Evolutionary conservation across 2,797 vertebrate genomes (phyloP), one percentile per base, ranked within the genome.

Genomic region (Spinibarbus caldwelli): DNA sequence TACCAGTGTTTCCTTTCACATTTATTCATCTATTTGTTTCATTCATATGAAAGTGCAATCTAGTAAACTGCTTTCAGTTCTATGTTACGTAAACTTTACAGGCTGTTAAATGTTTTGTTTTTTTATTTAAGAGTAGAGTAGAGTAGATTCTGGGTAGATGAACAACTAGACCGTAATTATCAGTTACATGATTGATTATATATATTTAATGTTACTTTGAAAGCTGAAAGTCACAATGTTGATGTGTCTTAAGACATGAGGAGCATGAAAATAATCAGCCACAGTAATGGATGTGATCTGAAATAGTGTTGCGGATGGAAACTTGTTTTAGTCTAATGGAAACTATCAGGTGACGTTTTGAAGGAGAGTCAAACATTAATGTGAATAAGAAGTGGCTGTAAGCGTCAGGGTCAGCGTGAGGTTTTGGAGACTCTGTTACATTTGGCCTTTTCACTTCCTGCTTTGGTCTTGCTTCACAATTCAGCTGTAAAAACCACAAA

Each of bases 321-420:
- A 73, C 67, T n/a, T 4, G 47, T 26, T 43, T 34, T 6, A 31
- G 7, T 45, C 17, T 9, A 21, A 17, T 43, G 64, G 71, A 78
- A 78, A 34, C 36, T 17, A 23, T 84, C 64, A 78, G 73, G 75
- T 78, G 75, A 78, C 29, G 10, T 34, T 45, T 45, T 45, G 26
- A 84, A 71, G 47, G 64, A 17, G 21, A 78, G 84, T 80, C 77
- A 85, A 80, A 85, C 67, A 85, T 80, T 85, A 85, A 85, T 72
- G 8, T 10, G 64, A 29, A 29, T 62, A 34, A 79, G 57, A 21
- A 8, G 8, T 47, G 6, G 57, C 23, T 2, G 17, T 73, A 9
- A 49, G 64, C 1, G 5, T 23, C 31, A 14, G 49, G 75, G 73
- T 54, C 73, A 68, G 7, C 1, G 2, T 8, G 75, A 31, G 47